A percentile compares a stretch with the other conserved stretches of the same genome.
These are phyloP conservation scores for Prosopocoilus inquinatus DNA, from an alignment of 2,888 invertebrate species.

Conservation along the genomic window DNA sequence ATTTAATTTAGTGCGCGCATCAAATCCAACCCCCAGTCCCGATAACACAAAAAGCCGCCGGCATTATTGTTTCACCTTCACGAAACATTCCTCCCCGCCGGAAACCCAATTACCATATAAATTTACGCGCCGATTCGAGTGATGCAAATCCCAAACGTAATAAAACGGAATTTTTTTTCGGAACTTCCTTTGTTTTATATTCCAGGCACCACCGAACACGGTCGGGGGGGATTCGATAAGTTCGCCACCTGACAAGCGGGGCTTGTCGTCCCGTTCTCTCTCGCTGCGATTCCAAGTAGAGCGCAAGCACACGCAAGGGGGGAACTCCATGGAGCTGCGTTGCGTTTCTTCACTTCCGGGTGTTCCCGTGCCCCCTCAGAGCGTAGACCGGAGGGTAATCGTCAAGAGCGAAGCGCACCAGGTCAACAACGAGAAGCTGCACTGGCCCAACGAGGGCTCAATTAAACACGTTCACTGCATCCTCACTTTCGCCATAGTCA, in stretches of 20 bases:
- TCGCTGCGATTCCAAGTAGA: constrained; percentile 34
- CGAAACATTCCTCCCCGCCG: neutral
- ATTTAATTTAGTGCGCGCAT: no score
- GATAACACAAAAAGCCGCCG: no score
- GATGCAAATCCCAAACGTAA: constrained; percentile 4
- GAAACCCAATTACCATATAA: constrained; percentile 16
- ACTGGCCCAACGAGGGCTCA: constrained; percentile 29
- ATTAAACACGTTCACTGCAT: constrained; percentile 14
- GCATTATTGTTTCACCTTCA: no score
- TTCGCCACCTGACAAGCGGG: constrained; percentile 31
- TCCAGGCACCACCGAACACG: constrained; percentile 31
- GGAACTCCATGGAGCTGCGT: constrained; percentile 34
- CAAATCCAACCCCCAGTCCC: no score
- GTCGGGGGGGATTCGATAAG: constrained; percentile 33
- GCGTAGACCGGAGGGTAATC: constrained; percentile 28
- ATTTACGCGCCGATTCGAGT: constrained; percentile 2
- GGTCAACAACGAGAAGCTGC: constrained; percentile 39
- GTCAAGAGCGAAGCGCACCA: constrained; percentile 30
- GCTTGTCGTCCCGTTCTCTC: constrained; percentile 35
- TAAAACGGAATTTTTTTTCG: constrained; percentile 10
- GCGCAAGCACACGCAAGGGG: constrained; percentile 31
- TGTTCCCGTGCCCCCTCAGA: constrained; percentile 34
- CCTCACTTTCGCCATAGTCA: neutral
- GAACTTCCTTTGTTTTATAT: constrained; percentile 18
- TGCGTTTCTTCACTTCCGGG: constrained; percentile 40